Base-by-base conservation (phyloP, 2,797 vertebrate species). In the Coendou prehensilis region DNA sequence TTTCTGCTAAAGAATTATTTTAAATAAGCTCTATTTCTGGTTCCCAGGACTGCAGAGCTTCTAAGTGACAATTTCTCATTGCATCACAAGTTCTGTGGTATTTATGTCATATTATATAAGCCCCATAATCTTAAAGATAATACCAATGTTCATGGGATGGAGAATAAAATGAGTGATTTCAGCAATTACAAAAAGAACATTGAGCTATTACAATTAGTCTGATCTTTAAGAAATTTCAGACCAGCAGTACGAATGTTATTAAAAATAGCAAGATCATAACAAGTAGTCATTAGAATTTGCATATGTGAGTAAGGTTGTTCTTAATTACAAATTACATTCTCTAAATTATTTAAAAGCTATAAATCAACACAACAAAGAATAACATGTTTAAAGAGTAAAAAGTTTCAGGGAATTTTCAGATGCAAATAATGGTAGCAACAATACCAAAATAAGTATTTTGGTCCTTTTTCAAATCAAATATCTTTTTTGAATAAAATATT, bases 261-360 rank as follows among this genome's bases (percentile, higher is more conserved):
- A 98, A 98, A 98, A 98, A 98, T 98, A 97, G 95, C 97, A 98
- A 95, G 97, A 98, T 97, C 97, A 97, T 97, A 96, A 98, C 96
- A 98, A 98, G 96, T 96, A 97, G 94, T 98, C 97, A 98, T 98
- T 98, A 98, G 75, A 97, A 98, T 98, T 98, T 98, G 97, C 98
- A 98, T 98, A 98, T 30, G 41, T 98, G 98, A 97, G 91, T 98
- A 97, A 98, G 97, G 98, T 98, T 96, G 73, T 88, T 93, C 92
- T 98, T 98, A 98, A 98, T 98, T 98, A 92, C 87, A 97, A 98
- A 98, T 97, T 97, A 30, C 57, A 97, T 96, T 98, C 87, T 97
- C 75, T 59, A 98, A 97, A 98, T 98, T 97, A 98, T 98, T 98
- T 98, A 97, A 97, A 98, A 98, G 96, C 87, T 98, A 50, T 97